Conservation (phyloP, 2,888 invertebrate species). For the Zele albiditarsus region DNA sequence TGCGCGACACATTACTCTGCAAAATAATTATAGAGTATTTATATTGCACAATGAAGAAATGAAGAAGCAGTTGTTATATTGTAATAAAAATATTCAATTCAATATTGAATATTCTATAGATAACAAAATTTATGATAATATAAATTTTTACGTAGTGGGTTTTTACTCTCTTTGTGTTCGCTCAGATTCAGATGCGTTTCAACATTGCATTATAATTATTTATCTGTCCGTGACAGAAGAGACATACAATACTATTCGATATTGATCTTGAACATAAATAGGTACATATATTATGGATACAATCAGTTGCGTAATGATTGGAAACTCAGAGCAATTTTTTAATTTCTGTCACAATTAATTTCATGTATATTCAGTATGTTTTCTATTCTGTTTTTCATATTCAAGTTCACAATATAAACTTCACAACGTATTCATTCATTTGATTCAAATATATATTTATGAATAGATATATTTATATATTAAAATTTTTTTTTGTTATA, state of each 20-base stretch:
- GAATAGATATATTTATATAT: too few species aligned
- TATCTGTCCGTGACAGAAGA: conserved; percentile 2
- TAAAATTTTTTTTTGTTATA: too few species aligned
- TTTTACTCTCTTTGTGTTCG: not conserved
- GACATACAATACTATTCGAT: conserved; percentile 14
- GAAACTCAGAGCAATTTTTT: not conserved
- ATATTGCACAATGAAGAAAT: too few species aligned
- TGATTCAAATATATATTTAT: too few species aligned
- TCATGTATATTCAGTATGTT: not conserved
- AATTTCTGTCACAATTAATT: not conserved
- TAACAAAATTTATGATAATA: not conserved
- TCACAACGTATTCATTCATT: too few species aligned
- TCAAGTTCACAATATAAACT: too few species aligned
- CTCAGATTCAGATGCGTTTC: not conserved
- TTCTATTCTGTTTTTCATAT: not conserved
- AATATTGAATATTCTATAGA: not conserved
- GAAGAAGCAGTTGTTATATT: not conserved
- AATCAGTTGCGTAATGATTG: conserved; percentile 8
- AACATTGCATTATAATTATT: not conserved
- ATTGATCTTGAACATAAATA: not conserved
- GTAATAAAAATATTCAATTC: not conserved
- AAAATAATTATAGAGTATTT: too few species aligned
- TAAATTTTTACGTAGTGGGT: not conserved
- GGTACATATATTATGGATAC: not conserved
- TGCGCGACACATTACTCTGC: too few species aligned